A percentile compares a stretch with the other conserved stretches of the same genome.
Conservation (phyloP, 2,888 invertebrate species). For the Lordiphosa andalusiaca region DNA sequence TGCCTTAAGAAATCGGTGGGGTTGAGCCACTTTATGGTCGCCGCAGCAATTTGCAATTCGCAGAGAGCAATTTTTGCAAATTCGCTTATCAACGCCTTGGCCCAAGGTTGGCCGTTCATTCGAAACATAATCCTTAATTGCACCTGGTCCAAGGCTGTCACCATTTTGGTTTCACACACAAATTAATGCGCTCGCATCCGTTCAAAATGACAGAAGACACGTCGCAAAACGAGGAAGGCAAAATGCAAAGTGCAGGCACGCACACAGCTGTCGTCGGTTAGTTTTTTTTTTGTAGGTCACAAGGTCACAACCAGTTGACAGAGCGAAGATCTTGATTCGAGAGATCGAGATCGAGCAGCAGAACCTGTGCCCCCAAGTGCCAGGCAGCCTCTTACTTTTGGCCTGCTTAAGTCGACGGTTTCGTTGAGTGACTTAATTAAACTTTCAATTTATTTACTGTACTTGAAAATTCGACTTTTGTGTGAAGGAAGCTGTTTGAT, state of each 20-base stretch:
- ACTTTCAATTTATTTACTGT: slow-evolving; percentile 35
- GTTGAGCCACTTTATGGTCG: slow-evolving; percentile 7
- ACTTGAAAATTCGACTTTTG: too few species aligned
- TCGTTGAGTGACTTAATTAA: slow-evolving; percentile 32
- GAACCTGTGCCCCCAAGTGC: slow-evolving; percentile 38
- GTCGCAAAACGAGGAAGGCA: slow-evolving; percentile 5
- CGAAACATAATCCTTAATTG: slow-evolving; percentile 43
- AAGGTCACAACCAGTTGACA: slow-evolving; percentile 44
- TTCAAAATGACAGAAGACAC: slow-evolving; percentile 32
- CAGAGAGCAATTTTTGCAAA: too few species aligned
- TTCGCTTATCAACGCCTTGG: slow-evolving; percentile 35
- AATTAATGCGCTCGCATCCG: slow-evolving; percentile 36
- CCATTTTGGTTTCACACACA: slow-evolving; percentile 5
- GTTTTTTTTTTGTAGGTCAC: slow-evolving; percentile 52
- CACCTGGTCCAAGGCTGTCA: slow-evolving; percentile 2
- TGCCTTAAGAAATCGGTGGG: slow-evolving; percentile 8
- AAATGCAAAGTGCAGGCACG: slow-evolving; percentile 27
- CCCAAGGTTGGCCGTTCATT: slow-evolving; percentile 23
- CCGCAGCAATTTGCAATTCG: too few species aligned
- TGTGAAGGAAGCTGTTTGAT: too few species aligned
- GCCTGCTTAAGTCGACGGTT: slow-evolving; percentile 22
- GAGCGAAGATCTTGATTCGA: slow-evolving; percentile 16
- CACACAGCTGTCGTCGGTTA: slow-evolving; percentile 20
- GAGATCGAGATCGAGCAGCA: slow-evolving; percentile 19
- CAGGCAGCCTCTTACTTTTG: slow-evolving; percentile 43